Conservation (phyloP, 1,140 invertebrate genomes). For the Bombus difficillimus region DNA sequence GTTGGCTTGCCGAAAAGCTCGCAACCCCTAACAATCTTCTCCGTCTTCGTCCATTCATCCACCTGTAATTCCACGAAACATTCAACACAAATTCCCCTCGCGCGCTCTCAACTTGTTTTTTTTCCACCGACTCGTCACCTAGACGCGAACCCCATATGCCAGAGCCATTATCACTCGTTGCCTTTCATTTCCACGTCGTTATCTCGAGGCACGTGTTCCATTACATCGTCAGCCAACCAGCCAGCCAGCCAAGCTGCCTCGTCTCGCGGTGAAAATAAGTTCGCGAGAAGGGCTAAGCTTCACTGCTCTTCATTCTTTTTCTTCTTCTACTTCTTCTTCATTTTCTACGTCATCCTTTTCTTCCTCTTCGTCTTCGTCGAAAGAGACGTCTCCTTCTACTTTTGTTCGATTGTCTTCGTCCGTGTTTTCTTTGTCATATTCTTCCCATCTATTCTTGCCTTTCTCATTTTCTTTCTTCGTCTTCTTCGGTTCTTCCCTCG, state of each 20-base stretch:
- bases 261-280: slow-evolving; percentile 11
- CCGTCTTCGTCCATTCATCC: neutral
- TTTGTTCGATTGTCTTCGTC: neutral
- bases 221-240: neutral
- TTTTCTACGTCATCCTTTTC: neutral
- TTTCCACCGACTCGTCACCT: too few species aligned
- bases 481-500: neutral
- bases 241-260: neutral
- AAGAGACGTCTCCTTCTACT: neutral
- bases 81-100: neutral
- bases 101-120: neutral
- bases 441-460: neutral
- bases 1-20: neutral
- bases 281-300: neutral
- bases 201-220: slow-evolving; percentile 44
- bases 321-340: neutral
- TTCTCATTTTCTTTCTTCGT: neutral
- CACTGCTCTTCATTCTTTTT: neutral
- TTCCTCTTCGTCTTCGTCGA: neutral
- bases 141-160: slow-evolving; percentile 12
- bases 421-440: neutral
- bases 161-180: slow-evolving; percentile 46
- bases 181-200: slow-evolving; percentile 47
- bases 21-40: neutral
- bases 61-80: neutral